Percentiles rank a stretch among this genome's conserved stretches.
Evolutionary conservation across 2,113 vertebrate genomes (phyloP).

Genomic region (Argyrosomus japonicus): DNA sequence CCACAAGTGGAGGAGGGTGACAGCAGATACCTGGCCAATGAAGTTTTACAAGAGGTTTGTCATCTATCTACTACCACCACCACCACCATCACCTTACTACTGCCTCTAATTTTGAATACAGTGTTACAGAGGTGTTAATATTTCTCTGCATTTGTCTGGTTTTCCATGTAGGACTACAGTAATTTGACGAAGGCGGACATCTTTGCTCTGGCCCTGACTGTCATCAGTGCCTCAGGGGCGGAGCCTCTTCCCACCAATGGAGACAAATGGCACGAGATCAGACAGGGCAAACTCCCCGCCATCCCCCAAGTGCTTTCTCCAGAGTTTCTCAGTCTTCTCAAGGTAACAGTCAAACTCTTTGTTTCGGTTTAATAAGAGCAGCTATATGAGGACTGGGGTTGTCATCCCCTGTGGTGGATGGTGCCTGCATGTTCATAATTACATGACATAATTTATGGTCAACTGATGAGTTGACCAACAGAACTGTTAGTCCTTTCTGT

Average conservation of each 20-base stretch:
- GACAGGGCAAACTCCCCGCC: constrained; percentile 91
- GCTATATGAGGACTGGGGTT: not conserved
- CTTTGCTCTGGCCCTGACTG: constrained; percentile 95
- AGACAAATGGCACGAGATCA: constrained; percentile 96
- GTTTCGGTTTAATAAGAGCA: not conserved
- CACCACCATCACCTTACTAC: not conserved
- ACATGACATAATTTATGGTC: too few relatives aligned
- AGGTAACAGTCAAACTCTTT: constrained; percentile 81
- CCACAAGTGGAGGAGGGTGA: constrained; percentile 98
- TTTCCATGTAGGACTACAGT: constrained; percentile 87
- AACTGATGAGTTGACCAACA: too few relatives aligned
- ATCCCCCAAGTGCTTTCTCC: constrained; percentile 94
- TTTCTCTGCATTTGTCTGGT: constrained; percentile 18
- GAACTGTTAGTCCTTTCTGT: not conserved
- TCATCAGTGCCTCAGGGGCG: constrained; percentile 92
- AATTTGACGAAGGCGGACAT: constrained; percentile 94
- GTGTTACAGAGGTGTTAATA: constrained; percentile 35
- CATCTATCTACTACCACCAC: constrained; percentile 17
- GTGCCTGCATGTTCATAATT: too few relatives aligned
- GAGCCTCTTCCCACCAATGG: constrained; percentile 95
- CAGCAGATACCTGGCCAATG: constrained; percentile 96
- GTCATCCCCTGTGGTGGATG: not conserved
- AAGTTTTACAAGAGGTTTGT: constrained; percentile 97
- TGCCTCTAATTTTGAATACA: rapidly evolving
- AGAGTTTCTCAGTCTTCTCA: constrained; percentile 91